Percentiles rank a stretch among this genome's conserved stretches.
Conservation (phyloP, 2,113 vertebrate genomes). For the Pygoscelis antarcticus region DNA sequence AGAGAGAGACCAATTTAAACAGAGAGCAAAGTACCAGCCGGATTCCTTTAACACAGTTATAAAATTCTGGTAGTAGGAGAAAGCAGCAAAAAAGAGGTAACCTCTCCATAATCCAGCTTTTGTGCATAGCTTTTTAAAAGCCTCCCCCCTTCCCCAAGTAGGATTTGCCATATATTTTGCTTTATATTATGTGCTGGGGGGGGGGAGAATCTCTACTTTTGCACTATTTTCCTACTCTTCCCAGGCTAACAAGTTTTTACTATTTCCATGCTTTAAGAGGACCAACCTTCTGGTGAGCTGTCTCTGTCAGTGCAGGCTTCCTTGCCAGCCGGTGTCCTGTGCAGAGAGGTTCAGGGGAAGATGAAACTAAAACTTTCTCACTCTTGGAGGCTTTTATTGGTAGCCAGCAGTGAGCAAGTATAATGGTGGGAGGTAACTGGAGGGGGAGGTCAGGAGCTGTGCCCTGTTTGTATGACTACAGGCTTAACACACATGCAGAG, state of each 20-base stretch:
- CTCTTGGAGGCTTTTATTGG: background rate
- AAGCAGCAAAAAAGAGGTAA: background rate
- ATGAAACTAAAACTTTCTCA: background rate
- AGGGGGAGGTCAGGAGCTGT: background rate
- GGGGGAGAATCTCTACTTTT: too few species aligned
- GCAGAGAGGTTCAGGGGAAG: background rate
- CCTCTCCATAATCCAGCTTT: background rate
- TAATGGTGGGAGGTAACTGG: background rate
- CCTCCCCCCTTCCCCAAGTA: background rate
- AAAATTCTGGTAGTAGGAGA: background rate
- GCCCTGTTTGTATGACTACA: accelerated
- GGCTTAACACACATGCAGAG: accelerated
- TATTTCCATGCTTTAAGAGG: background rate
- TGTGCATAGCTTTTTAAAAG: background rate
- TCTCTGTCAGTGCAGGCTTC: background rate
- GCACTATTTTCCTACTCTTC: background rate
- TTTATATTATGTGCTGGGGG: background rate
- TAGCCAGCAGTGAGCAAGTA: accelerated
- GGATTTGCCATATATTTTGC: background rate
- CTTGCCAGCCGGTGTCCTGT: accelerated
- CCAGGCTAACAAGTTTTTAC: background rate
- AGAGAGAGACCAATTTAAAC: background rate
- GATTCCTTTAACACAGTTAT: background rate
- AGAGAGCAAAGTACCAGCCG: background rate
- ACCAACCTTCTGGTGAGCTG: background rate